phyloP scores from a whole-genome alignment of 2,113 vertebrate genomes.

The Nipponia nippon region DNA sequence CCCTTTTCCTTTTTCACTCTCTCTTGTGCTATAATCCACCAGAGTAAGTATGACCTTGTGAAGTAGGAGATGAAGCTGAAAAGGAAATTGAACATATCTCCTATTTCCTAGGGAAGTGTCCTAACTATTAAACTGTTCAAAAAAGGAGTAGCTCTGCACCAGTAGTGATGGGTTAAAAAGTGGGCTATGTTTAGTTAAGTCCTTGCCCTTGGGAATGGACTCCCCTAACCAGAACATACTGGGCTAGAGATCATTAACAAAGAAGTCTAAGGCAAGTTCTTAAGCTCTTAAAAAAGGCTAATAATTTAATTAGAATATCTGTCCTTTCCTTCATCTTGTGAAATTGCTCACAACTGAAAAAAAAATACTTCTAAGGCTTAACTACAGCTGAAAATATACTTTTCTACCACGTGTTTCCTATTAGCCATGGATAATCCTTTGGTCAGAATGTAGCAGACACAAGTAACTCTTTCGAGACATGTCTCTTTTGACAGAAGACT shows the following conservation, averaged over 20 bases:
- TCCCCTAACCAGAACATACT: background rate
- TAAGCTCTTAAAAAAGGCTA: background rate
- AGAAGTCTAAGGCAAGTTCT: background rate
- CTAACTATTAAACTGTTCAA: background rate
- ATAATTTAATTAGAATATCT: background rate
- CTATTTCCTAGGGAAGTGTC: background rate
- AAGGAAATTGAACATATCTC: background rate
- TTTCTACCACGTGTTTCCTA: background rate
- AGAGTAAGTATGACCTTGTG: background rate
- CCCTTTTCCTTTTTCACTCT: background rate
- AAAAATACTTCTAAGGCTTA: background rate
- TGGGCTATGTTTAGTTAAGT: background rate
- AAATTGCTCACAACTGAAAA: background rate
- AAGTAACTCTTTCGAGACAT: background rate
- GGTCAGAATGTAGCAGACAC: background rate
- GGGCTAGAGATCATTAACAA: background rate
- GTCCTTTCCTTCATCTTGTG: background rate
- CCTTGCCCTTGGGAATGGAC: background rate
- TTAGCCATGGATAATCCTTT: background rate
- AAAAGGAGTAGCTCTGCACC: background rate
- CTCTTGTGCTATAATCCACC: background rate
- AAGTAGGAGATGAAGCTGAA: background rate
- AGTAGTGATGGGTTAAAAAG: background rate
- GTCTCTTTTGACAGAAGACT: background rate
- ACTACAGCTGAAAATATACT: background rate